Conservation (phyloP, 2,113 vertebrate genomes). For the Elgaria multicarinata region DNA sequence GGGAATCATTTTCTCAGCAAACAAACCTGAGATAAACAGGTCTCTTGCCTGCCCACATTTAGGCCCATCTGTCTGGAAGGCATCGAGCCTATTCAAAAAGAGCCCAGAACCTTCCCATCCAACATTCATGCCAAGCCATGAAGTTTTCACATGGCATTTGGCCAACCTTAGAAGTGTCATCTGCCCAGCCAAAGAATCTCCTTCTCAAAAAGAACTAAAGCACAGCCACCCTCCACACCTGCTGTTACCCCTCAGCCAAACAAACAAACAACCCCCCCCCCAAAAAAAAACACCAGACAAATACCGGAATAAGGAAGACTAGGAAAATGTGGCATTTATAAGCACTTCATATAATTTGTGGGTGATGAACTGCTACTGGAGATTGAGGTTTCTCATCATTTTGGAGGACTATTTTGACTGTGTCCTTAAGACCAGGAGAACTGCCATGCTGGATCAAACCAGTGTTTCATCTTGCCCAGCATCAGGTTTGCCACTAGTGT, state of each 20-base stretch:
- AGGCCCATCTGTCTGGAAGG: slow-evolving; percentile 70
- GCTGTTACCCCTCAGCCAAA: slow-evolving; percentile 50
- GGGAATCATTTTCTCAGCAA: slow-evolving; percentile 74
- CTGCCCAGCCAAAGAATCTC: slow-evolving; percentile 49
- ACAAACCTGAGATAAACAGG: slow-evolving; percentile 76
- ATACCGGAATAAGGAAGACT: slow-evolving; percentile 37
- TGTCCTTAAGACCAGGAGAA: neutral
- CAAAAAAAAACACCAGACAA: too few relatives aligned
- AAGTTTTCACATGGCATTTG: slow-evolving; percentile 53
- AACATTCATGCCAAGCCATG: slow-evolving; percentile 55
- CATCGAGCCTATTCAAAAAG: slow-evolving; percentile 58
- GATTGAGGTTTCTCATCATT: neutral
- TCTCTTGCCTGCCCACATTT: slow-evolving; percentile 72
- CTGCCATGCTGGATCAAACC: neutral
- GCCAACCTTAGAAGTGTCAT: slow-evolving; percentile 52
- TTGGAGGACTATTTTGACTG: neutral
- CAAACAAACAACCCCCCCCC: too few relatives aligned
- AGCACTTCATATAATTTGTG: slow-evolving; percentile 4
- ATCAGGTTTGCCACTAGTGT: neutral
- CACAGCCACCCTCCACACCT: slow-evolving; percentile 28
- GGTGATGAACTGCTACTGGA: neutral
- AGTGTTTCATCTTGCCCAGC: neutral
- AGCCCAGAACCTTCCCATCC: slow-evolving; percentile 51
- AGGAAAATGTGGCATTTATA: slow-evolving; percentile 11
- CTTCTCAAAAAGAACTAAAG: slow-evolving; percentile 47